Percentiles rank a stretch among this genome's conserved stretches.
Conservation (phyloP, 2,888 invertebrate genomes). For the Eristalis tenax region DNA sequence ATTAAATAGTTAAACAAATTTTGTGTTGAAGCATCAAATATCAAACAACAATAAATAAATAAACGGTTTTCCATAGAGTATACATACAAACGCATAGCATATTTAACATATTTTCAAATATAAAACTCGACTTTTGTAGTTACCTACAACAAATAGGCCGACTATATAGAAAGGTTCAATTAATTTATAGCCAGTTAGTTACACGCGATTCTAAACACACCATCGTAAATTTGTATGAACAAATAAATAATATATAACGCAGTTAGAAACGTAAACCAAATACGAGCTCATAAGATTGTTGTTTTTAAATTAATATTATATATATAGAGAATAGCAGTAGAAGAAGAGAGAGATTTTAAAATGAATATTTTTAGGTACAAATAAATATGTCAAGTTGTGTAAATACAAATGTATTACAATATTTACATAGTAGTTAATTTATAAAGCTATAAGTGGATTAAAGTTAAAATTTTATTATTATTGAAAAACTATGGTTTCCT, state of each 20-base stretch:
- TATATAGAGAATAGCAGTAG: conserved; percentile 16
- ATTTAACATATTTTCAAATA: conserved; percentile 45
- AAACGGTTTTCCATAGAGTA: conserved; percentile 49
- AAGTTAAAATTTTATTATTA: conserved; percentile 67
- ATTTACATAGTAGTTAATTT: conserved; percentile 61
- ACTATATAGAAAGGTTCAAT: conserved; percentile 31
- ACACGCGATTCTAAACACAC: conserved; percentile 43
- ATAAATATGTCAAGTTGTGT: conserved; percentile 63
- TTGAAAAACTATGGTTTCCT: conserved; percentile 32
- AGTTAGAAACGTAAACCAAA: conserved; percentile 13
- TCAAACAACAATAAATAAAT: conserved; percentile 41
- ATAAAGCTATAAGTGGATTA: conserved; percentile 64
- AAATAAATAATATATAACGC: conserved; percentile 48
- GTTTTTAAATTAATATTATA: conserved; percentile 27
- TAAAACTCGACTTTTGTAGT: conserved; percentile 26
- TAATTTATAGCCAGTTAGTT: conserved; percentile 38
- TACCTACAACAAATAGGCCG: conserved; percentile 44
- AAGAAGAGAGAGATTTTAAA: conserved; percentile 62
- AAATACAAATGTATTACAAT: conserved; percentile 65
- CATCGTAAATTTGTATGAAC: conserved; percentile 13
- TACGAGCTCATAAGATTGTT: conserved; percentile 51
- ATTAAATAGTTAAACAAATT: conserved; percentile 28
- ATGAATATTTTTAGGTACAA: conserved; percentile 68
- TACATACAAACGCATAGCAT: conserved; percentile 24
- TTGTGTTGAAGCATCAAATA: conserved; percentile 36